phyloP scores from a whole-genome alignment of 2,797 vertebrate genomes.

The Pseudomugil gertrudae region DNA sequence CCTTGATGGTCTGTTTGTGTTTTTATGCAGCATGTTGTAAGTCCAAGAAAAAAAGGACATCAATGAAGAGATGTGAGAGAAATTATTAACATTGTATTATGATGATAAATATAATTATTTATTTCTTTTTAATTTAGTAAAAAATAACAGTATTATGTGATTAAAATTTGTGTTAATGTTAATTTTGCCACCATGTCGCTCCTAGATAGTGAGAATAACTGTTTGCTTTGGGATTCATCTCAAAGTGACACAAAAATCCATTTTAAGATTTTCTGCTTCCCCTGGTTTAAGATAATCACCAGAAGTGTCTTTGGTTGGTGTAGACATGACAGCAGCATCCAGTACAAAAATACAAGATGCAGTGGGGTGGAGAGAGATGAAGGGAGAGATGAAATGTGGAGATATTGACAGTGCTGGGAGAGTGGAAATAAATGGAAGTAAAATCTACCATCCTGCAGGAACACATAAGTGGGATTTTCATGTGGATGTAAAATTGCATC shows the following conservation, averaged over 20 bases:
- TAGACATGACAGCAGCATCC: slow-evolving; percentile 37
- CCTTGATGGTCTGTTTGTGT: slow-evolving; percentile 55
- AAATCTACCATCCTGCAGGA: slow-evolving; percentile 57
- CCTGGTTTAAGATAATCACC: slow-evolving; percentile 55
- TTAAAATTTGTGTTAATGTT: slow-evolving; percentile 50
- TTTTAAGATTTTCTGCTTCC: slow-evolving; percentile 49
- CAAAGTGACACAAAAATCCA: slow-evolving; percentile 50
- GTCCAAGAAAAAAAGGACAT: slow-evolving; percentile 20
- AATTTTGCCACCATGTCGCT: slow-evolving; percentile 29
- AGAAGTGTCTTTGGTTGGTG: slow-evolving; percentile 28
- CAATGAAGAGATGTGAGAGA: slow-evolving; percentile 22
- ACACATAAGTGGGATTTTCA: slow-evolving; percentile 59
- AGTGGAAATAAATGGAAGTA: slow-evolving; percentile 46
- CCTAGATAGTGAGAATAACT: slow-evolving; percentile 34
- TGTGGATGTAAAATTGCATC: slow-evolving; percentile 60
- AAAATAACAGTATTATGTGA: slow-evolving; percentile 40
- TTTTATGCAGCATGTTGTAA: slow-evolving; percentile 39
- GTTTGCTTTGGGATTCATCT: slow-evolving; percentile 27
- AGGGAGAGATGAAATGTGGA: slow-evolving; percentile 26
- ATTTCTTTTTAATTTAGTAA: neutral
- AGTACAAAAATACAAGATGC: slow-evolving; percentile 39
- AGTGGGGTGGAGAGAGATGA: slow-evolving; percentile 5
- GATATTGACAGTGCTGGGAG: slow-evolving; percentile 43
- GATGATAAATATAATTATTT: neutral
- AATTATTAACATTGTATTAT: slow-evolving; percentile 25